Evolutionary conservation across 2,113 vertebrate species (phyloP).

Genomic region (Oenanthe oenanthe): DNA sequence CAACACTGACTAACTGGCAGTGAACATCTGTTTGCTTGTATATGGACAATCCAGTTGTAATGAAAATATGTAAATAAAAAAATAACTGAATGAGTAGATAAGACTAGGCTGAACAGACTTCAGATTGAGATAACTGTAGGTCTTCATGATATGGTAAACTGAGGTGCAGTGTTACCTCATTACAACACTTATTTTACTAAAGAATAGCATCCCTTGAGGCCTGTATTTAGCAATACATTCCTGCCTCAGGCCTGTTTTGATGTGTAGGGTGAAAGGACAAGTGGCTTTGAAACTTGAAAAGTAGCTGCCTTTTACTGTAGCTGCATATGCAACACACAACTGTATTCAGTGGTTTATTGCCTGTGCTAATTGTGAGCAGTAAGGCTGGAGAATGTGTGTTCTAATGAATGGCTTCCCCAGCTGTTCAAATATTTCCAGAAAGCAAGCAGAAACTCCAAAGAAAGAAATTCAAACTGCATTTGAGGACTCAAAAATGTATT

Average conservation of each 20-base stretch:
- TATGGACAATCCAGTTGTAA: neutral
- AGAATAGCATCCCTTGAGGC: neutral
- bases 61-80: constrained; percentile 22
- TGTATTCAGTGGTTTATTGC: constrained; percentile 1
- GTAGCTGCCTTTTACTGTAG: neutral
- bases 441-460: neutral
- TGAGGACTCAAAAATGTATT: neutral
- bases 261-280: neutral
- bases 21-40: neutral
- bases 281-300: constrained; percentile 18
- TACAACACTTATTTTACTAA: constrained; percentile 27
- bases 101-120: neutral
- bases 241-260: neutral
- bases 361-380: neutral
- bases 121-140: neutral
- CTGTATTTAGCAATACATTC: neutral
- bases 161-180: constrained; percentile 10
- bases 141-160: neutral
- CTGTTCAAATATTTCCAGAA: neutral
- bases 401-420: neutral
- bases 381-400: neutral
- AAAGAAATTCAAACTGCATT: neutral
- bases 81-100: neutral
- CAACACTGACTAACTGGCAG: neutral
- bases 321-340: neutral